A percentile compares a stretch with the other conserved stretches of the same genome.
Evolutionary conservation across 2,113 vertebrate genomes (phyloP).

Genomic region (Marmota flaviventris): DNA sequence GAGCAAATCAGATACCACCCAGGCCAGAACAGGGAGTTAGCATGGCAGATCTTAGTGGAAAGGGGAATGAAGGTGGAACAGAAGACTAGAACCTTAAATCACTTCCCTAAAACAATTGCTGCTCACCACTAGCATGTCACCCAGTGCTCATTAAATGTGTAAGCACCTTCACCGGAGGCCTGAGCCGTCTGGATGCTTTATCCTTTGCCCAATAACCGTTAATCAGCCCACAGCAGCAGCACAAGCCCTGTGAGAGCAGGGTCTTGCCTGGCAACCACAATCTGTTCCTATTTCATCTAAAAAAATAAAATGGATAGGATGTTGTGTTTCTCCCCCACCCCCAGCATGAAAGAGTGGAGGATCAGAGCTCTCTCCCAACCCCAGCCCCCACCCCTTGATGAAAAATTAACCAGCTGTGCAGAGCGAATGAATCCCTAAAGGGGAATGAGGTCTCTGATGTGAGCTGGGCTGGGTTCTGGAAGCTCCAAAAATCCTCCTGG

Average conservation of each 20-base stretch:
- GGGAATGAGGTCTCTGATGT: slow-evolving; percentile 76
- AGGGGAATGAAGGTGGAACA: neutral
- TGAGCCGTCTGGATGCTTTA: slow-evolving; percentile 85
- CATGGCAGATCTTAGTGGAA: neutral
- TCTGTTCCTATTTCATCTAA: slow-evolving; percentile 78
- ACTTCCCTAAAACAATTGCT: slow-evolving; percentile 71
- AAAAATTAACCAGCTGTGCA: slow-evolving; percentile 81
- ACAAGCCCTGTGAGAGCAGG: slow-evolving; percentile 63
- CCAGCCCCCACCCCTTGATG: slow-evolving; percentile 64
- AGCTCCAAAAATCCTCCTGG: slow-evolving; percentile 65
- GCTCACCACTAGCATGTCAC: slow-evolving; percentile 74
- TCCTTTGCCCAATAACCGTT: slow-evolving; percentile 81
- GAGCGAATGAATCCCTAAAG: slow-evolving; percentile 70
- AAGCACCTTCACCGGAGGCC: slow-evolving; percentile 83
- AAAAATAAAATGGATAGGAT: slow-evolving; percentile 74
- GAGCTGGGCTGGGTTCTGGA: slow-evolving; percentile 63
- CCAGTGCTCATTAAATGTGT: slow-evolving; percentile 87
- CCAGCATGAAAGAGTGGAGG: slow-evolving; percentile 68
- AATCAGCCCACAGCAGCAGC: slow-evolving; percentile 79
- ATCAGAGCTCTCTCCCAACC: slow-evolving; percentile 62
- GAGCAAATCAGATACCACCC: neutral
- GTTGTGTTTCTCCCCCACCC: slow-evolving; percentile 58
- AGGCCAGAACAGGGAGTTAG: neutral
- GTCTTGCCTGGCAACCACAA: slow-evolving; percentile 78
- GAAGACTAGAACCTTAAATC: slow-evolving; percentile 64